Evolutionary conservation across 2,888 invertebrate species (phyloP), one percentile per base, ranked within the genome.

Genomic region (Sabellastarte sp.): DNA sequence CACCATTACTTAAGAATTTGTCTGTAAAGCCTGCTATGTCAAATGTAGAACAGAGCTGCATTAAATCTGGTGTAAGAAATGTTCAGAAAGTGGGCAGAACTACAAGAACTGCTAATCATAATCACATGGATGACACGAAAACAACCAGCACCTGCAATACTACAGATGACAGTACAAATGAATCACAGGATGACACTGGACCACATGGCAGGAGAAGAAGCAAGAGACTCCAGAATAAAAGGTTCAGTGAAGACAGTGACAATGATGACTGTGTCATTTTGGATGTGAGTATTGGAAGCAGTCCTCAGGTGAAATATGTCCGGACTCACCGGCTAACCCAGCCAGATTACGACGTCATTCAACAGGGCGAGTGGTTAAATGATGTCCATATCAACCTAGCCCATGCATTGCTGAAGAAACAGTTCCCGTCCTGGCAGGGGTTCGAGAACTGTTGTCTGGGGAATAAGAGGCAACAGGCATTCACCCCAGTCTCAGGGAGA

Each of bases 381-480:
- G 53, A 53, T 26, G 24, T 53, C 5, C 53, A 53, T 26, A 53
- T 53, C 10, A 53, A 53, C 53, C 24, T 53, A 26, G 53, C 53
- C 10, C 53, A 53, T 10, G 53, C 53, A 26, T 26, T 53, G 53
- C 28, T 53, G 53, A 53, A 53, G 26, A 15, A 53, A 26, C 53
- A 53, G 53, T 53, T 24, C 26, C 20, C 28, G 5, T 5, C 4
- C 53, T 53, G 53, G 15, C 24, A 53, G 24, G 53, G 53, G 4
- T 53, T 53, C 4, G 53, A 53, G 24, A 53, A 53, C 53, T 53
- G 53, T 26, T 10, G 53, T 26, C 24, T 53, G 53, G 53, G 20
- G 24, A 53, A 10, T 53, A 26, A 26, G 5, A 53, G 24, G 26
- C 10, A n/a, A n/a, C 26, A 26, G 10, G 5, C 5, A 5, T 53